Conservation (phyloP, 2,113 vertebrate species). For the Picathartes gymnocephalus region DNA sequence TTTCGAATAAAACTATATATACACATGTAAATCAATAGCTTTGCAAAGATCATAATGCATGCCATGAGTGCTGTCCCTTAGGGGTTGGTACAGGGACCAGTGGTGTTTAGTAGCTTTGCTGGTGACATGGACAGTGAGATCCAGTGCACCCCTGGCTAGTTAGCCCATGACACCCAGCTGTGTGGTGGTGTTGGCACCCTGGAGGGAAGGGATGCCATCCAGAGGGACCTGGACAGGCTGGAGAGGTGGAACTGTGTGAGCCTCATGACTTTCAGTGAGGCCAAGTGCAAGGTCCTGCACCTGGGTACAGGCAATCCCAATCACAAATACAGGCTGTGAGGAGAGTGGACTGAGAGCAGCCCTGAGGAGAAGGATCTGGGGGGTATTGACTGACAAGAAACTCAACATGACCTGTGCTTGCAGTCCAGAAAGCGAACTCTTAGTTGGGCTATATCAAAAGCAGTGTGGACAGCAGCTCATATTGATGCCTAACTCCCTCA, state of each 20-base stretch:
- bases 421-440: neutral
- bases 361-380: neutral
- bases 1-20: neutral
- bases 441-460: neutral
- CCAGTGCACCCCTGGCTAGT: neutral
- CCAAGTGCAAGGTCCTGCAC: neutral
- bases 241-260: neutral
- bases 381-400: neutral
- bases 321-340: neutral
- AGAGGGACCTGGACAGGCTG: neutral
- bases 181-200: neutral
- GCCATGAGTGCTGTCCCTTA: neutral
- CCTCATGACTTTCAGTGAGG: fast-evolving
- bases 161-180: neutral
- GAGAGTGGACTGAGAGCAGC: neutral
- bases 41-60: neutral
- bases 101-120: neutral
- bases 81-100: neutral
- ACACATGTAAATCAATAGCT: neutral
- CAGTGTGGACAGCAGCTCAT: neutral
- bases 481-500: neutral
- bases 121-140: neutral
- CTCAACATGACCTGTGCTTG: neutral
- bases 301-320: neutral
- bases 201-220: neutral